Evolutionary conservation across 2,888 invertebrate species (phyloP).

Genomic region (Cephus rjabovi): DNA sequence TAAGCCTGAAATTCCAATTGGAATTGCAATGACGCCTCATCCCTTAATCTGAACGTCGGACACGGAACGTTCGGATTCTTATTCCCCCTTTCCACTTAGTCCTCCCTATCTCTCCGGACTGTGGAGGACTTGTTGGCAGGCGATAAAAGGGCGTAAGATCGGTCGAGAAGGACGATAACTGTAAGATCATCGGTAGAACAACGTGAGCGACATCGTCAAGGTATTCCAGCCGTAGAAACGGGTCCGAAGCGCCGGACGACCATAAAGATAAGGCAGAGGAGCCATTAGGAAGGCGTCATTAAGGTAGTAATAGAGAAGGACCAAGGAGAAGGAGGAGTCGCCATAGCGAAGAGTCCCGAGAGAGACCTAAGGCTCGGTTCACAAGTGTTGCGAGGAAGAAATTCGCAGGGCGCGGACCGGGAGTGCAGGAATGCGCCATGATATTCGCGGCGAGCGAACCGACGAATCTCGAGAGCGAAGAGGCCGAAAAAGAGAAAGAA

Average conservation of each 20-base stretch:
- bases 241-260: not conserved
- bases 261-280: not conserved
- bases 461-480: conserved; percentile 37
- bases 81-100: not conserved
- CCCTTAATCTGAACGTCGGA: not conserved
- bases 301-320: not conserved
- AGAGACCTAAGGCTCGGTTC: not conserved
- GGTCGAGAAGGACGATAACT: not conserved
- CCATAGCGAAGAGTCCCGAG: not conserved
- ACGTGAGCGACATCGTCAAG: not conserved
- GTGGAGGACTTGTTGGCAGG: too few species aligned
- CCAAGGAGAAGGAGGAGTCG: not conserved
- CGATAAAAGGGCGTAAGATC: not conserved
- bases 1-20: not conserved
- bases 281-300: not conserved
- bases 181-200: not conserved
- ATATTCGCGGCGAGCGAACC: conserved; percentile 43
- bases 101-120: not conserved
- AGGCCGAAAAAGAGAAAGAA: conserved; percentile 20
- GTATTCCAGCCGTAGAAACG: not conserved
- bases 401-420: not conserved
- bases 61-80: not conserved
- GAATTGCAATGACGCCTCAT: not conserved
- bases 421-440: conserved; percentile 44
- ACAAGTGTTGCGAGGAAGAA: not conserved